Percentiles rank a stretch among this genome's conserved stretches.
phyloP scores from a whole-genome alignment of 1,140 invertebrate species.

The Tetranychus urticae region DNA sequence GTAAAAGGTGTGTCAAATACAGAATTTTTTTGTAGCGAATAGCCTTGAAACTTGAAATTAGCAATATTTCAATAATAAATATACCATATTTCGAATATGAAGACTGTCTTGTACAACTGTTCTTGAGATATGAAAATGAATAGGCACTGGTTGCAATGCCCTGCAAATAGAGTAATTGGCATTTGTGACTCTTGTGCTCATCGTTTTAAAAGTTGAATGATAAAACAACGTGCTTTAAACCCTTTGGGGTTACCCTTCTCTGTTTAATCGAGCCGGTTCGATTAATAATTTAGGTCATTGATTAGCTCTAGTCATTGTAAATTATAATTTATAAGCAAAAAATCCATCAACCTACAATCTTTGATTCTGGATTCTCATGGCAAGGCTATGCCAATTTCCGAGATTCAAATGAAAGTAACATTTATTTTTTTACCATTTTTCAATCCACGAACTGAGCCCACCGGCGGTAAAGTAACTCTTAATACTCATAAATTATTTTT shows the following conservation, averaged over 20 bases:
- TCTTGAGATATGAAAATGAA: no score
- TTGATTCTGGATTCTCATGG: constrained; percentile 74
- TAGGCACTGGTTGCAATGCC: no score
- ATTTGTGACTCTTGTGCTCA: constrained; percentile 85
- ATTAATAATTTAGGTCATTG: constrained; percentile 59
- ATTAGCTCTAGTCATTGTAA: constrained; percentile 46
- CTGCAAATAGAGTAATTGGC: constrained; percentile 52
- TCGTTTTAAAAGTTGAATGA: constrained; percentile 82
- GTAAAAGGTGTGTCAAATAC: no score
- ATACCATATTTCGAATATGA: no score
- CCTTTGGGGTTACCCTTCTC: constrained; percentile 60
- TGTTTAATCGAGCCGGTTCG: constrained; percentile 57
- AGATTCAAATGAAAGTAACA: constrained; percentile 58
- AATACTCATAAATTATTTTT: constrained; percentile 30
- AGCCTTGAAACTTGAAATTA: no score
- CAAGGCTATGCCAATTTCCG: constrained; percentile 83
- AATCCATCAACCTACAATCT: constrained; percentile 43
- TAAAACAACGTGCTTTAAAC: constrained; percentile 64
- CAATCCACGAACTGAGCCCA: constrained; percentile 47
- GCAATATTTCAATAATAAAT: no score
- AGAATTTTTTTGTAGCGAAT: no score
- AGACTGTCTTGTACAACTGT: no score
- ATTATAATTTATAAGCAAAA: constrained; percentile 75
- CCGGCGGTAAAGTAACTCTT: constrained; percentile 44
- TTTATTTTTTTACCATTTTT: constrained; percentile 50